A percentile compares a stretch with the other conserved stretches of the same genome.
Evolutionary conservation across 2,797 vertebrate species (phyloP).

Genomic region (Poecilia wingei): DNA sequence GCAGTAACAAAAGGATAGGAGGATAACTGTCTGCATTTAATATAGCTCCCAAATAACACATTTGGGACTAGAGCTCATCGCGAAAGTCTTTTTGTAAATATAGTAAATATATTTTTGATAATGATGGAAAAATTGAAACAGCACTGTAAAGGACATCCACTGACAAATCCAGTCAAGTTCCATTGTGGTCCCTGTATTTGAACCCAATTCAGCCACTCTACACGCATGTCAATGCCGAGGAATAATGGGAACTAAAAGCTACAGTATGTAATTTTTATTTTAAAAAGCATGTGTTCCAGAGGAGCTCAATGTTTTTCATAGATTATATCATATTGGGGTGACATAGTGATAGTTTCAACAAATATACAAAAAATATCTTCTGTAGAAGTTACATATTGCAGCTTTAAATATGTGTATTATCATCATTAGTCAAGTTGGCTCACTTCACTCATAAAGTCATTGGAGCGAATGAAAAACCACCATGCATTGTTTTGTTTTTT

Average conservation of each 20-base stretch:
- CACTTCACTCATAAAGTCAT: background rate
- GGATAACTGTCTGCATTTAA: constrained; percentile 36
- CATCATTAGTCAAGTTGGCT: background rate
- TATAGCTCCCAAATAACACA: constrained; percentile 44
- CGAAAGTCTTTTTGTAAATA: background rate
- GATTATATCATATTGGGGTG: no score
- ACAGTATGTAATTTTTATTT: no score
- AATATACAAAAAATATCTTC: no score
- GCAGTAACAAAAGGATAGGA: constrained; percentile 37
- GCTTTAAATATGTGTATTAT: background rate
- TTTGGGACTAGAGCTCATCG: constrained; percentile 31
- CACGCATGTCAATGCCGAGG: background rate
- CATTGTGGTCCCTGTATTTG: background rate
- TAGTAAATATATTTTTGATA: background rate
- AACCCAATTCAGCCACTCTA: background rate
- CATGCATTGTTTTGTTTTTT: background rate
- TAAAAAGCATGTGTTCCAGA: no score
- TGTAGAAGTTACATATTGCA: no score
- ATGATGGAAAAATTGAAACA: background rate
- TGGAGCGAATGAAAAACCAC: background rate
- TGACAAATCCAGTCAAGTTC: background rate
- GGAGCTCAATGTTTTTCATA: no score
- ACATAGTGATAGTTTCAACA: no score
- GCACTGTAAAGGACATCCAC: background rate
- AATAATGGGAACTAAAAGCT: background rate